Evolutionary conservation across 2,797 vertebrate genomes (phyloP), one percentile per base, ranked within the genome.

Genomic region (Anguilla pacifica): DNA sequence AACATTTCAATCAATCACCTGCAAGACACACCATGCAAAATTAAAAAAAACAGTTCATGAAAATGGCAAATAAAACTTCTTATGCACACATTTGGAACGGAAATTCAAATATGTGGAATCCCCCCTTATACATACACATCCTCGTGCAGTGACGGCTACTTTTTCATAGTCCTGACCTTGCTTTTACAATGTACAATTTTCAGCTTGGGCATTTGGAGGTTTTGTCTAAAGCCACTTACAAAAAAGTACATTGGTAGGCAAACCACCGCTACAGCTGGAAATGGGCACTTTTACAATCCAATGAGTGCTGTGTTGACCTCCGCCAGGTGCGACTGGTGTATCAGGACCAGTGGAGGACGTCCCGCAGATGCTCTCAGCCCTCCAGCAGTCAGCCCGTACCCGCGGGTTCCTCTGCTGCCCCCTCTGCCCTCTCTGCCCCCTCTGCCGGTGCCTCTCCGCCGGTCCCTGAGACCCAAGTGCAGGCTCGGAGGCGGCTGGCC

Each of bases 401-500:
- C 43, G 49, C 31, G 4, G 35, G 19, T 1, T n/a, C 6, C 67
- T 86, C 83, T 64, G 83, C 49, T n/a, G 61, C 9, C 9, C 22
- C 91, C 3, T 83, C 85, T 82, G 88, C 91, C 25, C 17, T 1
- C 4, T 51, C 28, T 25, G 6, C 17, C 1, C 35, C 91, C 3
- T 83, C 85, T 82, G 88, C 91, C 82, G 91, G 89, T 35, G 67
- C 25, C 17, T 1, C 4, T 51, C 28, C 19, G 4, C 17, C 1
- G 3, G 22, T 31, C 28, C 10, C 49, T 2, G 90, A 91, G 19
- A 90, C 86, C 0, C 93, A 93, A 2, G 93, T 94, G 15, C 90
- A 89, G 89, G 91, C 35, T 49, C 89, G 92, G 0, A 94, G 93
- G 85, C 91, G 87, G 35, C 72, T 92, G 55, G 95, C 95, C 57